These are phyloP conservation scores for Pagrus major DNA, from an alignment of 2,113 vertebrate genomes.

Conservation along the genomic window DNA sequence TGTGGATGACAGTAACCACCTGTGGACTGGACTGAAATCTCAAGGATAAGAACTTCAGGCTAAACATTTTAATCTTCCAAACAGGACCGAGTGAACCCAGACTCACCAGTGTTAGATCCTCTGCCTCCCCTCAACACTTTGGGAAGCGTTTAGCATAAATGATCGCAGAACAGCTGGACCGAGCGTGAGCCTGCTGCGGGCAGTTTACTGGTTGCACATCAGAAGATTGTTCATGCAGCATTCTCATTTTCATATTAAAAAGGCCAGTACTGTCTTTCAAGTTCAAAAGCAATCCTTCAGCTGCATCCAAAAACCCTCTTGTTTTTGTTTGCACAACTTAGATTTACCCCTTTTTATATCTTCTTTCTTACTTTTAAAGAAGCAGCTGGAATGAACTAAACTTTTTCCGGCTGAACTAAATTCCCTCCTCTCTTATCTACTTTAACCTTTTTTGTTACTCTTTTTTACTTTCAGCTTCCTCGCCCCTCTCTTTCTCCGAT, in stretches of 20 bases:
- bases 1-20: neutral
- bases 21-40: neutral
- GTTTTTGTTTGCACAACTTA: neutral
- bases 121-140: neutral
- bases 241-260: constrained; percentile 28
- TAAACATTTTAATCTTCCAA: neutral
- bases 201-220: constrained; percentile 30
- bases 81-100: neutral
- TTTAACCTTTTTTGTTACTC: constrained; percentile 17
- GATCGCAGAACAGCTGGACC: constrained; percentile 26
- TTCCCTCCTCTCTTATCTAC: constrained; percentile 1
- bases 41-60: neutral
- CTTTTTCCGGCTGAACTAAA: neutral
- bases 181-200: neutral
- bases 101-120: neutral
- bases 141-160: constrained; percentile 1
- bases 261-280: neutral
- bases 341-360: neutral
- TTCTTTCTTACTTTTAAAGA: neutral
- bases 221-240: constrained; percentile 4
- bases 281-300: constrained; percentile 2
- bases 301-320: neutral
- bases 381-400: neutral
- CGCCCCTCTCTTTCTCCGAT: constrained; percentile 4
- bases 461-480: neutral